Percentiles rank a stretch among this genome's conserved stretches.
These are phyloP conservation scores for Epirrhoe tristata DNA, from an alignment of 2,888 invertebrate genomes.

Conservation along the genomic window DNA sequence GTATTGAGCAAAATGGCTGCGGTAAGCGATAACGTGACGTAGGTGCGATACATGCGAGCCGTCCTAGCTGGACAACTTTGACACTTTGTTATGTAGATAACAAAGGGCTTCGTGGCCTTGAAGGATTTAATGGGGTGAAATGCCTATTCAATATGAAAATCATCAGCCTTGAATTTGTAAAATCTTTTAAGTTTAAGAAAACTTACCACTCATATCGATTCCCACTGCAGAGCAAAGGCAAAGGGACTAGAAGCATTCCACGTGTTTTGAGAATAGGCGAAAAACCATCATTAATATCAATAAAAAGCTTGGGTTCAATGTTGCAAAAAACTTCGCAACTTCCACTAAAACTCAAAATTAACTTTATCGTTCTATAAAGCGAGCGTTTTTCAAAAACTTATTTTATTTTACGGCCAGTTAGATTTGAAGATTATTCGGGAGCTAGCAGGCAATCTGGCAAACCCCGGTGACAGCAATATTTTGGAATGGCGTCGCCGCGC, in stretches of 20 bases:
- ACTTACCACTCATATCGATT: no score
- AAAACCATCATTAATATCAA: no score
- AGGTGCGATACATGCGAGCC: conserved; percentile 41
- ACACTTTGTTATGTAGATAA: conserved; percentile 38
- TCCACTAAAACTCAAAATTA: conserved; percentile 18
- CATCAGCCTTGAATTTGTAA: no score
- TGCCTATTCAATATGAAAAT: background rate
- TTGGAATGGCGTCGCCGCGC: conserved; percentile 54
- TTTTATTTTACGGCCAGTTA: conserved; percentile 74
- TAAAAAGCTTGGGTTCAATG: no score
- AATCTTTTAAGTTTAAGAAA: no score
- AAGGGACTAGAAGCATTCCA: no score
- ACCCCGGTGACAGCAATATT: conserved; percentile 70
- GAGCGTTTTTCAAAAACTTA: conserved; percentile 50
- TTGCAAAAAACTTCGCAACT: background rate
- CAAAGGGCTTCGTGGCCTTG: conserved; percentile 12
- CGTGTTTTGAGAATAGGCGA: no score
- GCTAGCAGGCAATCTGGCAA: conserved; percentile 60
- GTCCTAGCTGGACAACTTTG: conserved; percentile 42
- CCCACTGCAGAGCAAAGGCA: no score
- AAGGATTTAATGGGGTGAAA: conserved; percentile 9
- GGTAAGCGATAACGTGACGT: conserved; percentile 42
- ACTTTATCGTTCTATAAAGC: conserved; percentile 32
- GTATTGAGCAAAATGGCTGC: conserved; percentile 31
- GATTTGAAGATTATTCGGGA: conserved; percentile 69